Percentiles rank a stretch among this genome's conserved stretches.
Conservation (phyloP, 2,113 vertebrate genomes). For the Smithornis capensis region DNA sequence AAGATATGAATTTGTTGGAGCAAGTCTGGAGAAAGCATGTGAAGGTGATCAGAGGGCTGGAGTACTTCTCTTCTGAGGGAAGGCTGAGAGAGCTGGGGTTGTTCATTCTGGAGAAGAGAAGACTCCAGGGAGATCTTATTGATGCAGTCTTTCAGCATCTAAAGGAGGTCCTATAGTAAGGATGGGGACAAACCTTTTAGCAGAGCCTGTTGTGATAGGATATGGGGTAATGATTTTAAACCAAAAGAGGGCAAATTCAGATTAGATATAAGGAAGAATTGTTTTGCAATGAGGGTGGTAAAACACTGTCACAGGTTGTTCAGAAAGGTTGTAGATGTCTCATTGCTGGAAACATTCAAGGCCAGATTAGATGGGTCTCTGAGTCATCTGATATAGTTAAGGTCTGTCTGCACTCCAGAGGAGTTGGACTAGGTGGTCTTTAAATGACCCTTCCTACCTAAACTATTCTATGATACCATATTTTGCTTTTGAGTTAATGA, state of each 20-base stretch:
- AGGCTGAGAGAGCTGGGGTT: not conserved
- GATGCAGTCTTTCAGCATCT: not conserved
- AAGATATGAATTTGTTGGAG: not conserved
- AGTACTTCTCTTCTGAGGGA: not conserved
- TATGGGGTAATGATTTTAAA: not conserved
- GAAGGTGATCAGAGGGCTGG: not conserved
- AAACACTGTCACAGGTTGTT: not conserved
- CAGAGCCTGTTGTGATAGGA: fast-evolving
- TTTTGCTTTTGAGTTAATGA: not conserved
- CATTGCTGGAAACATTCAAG: not conserved
- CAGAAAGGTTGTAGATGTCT: not conserved
- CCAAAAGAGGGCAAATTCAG: not conserved
- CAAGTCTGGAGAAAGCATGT: not conserved
- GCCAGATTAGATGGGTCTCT: not conserved
- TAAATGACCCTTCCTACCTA: not conserved
- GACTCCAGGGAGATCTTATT: not conserved
- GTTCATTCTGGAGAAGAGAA: not conserved
- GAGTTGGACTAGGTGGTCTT: not conserved
- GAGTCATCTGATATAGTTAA: not conserved
- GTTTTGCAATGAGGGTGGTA: not conserved
- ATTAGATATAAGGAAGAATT: not conserved
- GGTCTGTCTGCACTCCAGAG: not conserved
- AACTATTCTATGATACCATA: not conserved
- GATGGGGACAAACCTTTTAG: not conserved
- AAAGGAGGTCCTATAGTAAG: too few relatives aligned